Base-by-base conservation (phyloP, 2,113 vertebrate genomes). In the Sander vitreus region DNA sequence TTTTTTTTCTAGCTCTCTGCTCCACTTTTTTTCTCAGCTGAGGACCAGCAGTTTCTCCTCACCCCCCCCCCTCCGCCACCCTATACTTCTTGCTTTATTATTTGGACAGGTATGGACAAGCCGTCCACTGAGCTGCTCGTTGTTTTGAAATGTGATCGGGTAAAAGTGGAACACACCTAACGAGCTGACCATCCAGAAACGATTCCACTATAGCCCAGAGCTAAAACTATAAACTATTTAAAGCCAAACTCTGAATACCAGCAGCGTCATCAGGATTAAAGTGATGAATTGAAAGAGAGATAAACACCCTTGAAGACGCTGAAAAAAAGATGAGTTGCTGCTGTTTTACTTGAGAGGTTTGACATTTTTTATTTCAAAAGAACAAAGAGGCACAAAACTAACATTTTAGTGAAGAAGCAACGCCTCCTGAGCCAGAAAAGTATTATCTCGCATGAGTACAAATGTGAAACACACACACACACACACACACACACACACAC, bases 111-210 rank as follows among this genome's bases (percentile, higher is more conserved):
- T 90, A 91, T 80, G 85, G 89, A 93, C 94, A 94, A 89, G 94
- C 78, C 78, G 27, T 60, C 60, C 67, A 55, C 58, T 14, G 39
- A 75, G 78, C 60, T 80, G 76, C 86, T 81, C 89, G 92, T 92
- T 95, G 94, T 95, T 95, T 94, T 94, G 91, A 94, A 95, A 95
- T 36, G 39, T 83, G 93, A 95, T 92, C 81, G 2, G 73, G 83
- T 75, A 79, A 85, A 90, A 85, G 47, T 78, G 65, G 81, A 88
- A 79, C 84, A 78, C 73, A 76, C 78, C 85, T 59, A 67, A 75
- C 16, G 27, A 87, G 84, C 68, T 94, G 94, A 94, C 94, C 91
- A 84, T 83, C 51, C 39, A 71, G 50, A 67, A 62, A 76, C 23
- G 2, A 43, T 71, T 54, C 6, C 18, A 59, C 53, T 76, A 57